Evolutionary conservation across 1,140 invertebrate genomes (phyloP).

Genomic region (Pinna nobilis): DNA sequence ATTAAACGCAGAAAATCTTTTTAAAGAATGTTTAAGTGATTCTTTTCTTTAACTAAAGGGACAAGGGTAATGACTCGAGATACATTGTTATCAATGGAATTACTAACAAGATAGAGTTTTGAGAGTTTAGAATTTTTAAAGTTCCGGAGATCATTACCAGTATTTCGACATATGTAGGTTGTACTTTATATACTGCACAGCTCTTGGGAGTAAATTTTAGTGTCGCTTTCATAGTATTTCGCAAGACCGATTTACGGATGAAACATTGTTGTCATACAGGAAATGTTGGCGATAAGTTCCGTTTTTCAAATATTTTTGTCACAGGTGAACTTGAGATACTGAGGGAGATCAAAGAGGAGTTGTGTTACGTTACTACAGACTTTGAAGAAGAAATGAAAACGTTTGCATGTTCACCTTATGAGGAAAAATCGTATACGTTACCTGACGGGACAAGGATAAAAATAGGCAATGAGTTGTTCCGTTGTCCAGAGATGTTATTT

Average conservation of each 20-base stretch:
- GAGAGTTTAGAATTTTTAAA: too few species aligned
- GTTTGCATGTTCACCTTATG: conserved; percentile 78
- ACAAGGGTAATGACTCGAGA: too few species aligned
- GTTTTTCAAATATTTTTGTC: conserved; percentile 88
- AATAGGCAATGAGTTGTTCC: conserved; percentile 75
- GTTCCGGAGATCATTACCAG: too few species aligned
- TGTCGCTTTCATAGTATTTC: too few species aligned
- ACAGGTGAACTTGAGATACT: conserved; percentile 91
- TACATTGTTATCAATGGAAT: too few species aligned
- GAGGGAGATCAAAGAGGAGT: conserved; percentile 86
- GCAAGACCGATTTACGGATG: background rate
- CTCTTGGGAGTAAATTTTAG: too few species aligned
- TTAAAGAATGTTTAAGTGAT: background rate
- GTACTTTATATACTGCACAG: too few species aligned
- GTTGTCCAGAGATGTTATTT: conserved; percentile 81
- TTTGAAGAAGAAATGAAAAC: conserved; percentile 93
- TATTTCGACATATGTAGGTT: too few species aligned
- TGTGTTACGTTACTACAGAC: conserved; percentile 73
- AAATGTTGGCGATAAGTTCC: background rate
- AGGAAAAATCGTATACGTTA: conserved; percentile 73
- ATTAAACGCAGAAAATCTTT: background rate
- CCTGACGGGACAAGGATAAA: conserved; percentile 73
- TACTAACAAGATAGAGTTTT: too few species aligned
- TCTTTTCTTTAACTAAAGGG: too few species aligned
- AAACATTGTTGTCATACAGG: background rate